Percentiles rank a stretch among this genome's conserved stretches.
These are phyloP conservation scores for Baccha elongata DNA, from an alignment of 2,888 invertebrate genomes.

Conservation along the genomic window DNA sequence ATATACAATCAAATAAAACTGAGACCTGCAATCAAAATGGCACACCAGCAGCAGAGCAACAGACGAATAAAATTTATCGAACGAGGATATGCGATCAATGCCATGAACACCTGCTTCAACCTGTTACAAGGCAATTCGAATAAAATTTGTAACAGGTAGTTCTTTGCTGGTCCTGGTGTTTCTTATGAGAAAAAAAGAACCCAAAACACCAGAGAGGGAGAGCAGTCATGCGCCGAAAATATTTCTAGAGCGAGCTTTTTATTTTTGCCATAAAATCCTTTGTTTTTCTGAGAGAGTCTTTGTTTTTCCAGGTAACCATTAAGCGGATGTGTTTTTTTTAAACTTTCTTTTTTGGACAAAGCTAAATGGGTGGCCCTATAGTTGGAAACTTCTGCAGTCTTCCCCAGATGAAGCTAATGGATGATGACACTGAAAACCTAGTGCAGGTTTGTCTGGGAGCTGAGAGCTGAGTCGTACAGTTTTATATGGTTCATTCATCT, in stretches of 20 bases:
- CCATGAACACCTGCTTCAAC: conserved; percentile 73
- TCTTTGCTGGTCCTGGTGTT: background rate
- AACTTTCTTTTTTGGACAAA: too few species aligned
- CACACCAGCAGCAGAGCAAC: conserved; percentile 13
- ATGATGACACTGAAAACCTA: conserved; percentile 44
- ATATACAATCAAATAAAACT: background rate
- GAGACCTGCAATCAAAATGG: conserved; percentile 15
- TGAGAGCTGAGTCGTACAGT: too few species aligned
- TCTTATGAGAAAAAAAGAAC: background rate
- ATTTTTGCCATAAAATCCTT: conserved; percentile 38
- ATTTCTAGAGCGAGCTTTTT: conserved; percentile 34
- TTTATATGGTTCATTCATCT: background rate
- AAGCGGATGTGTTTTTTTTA: too few species aligned
- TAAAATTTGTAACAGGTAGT: conserved; percentile 67
- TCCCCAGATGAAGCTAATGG: conserved; percentile 27
- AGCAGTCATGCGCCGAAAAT: conserved; percentile 9
- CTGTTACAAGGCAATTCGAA: conserved; percentile 67
- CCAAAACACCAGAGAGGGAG: too few species aligned
- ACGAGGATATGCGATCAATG: conserved; percentile 72
- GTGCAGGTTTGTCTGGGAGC: conserved; percentile 45
- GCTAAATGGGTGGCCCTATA: conserved; percentile 21
- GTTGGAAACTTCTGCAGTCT: conserved; percentile 18
- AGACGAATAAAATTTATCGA: conserved; percentile 60
- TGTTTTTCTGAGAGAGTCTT: background rate
- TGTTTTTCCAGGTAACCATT: conserved; percentile 27